Evolutionary conservation across 2,797 vertebrate genomes (phyloP), one percentile per base, ranked within the genome.

Genomic region (Danio albolineatus): DNA sequence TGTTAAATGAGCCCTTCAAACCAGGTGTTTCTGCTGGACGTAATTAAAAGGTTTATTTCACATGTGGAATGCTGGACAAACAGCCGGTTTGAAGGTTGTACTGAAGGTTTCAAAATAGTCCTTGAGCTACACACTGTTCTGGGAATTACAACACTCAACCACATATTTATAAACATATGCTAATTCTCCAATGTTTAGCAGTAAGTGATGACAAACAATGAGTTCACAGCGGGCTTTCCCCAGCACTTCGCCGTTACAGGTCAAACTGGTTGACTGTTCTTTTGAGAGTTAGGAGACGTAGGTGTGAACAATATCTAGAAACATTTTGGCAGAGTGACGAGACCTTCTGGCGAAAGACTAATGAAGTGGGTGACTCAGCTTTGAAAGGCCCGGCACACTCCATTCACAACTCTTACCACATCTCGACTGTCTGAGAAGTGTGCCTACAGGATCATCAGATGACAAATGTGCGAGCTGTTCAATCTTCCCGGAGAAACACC

Each of bases 381-480:
- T 43, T 54, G 60, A 53, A 62, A 28, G 36, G 48, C 38, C 60
- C 65, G 48, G 60, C 73, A 75, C 73, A 76, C 51, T 66, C 14
- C 78, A 73, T 73, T 69, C 81, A 60, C 65, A 13, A 46, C 13
- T 59, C 5, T 73, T 28, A 44, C 39, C 4, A 46, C 39, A 21
- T 72, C 17, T 54, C 39, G 72, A 72, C 51, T 75, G 54, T 19
- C 19, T 54, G 64, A 66, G 61, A 78, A 82, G 65, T 84, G 86
- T 84, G 83, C 54, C 54, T 8, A 73, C 70, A 73, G 53, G 19
- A 65, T 13, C 62, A 36, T 28, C 14, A 60, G 57, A 28, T 14
- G 54, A 57, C 54, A 57, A 54, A 57, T 54, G 10, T 57, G 57
- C 38, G 57, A 60, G 2, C 12, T 17, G 53, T 28, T 39, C 49